Percentiles rank a stretch among this genome's conserved stretches.
Conservation (phyloP, 1,140 invertebrate species). For the Nasonia longicornis region DNA sequence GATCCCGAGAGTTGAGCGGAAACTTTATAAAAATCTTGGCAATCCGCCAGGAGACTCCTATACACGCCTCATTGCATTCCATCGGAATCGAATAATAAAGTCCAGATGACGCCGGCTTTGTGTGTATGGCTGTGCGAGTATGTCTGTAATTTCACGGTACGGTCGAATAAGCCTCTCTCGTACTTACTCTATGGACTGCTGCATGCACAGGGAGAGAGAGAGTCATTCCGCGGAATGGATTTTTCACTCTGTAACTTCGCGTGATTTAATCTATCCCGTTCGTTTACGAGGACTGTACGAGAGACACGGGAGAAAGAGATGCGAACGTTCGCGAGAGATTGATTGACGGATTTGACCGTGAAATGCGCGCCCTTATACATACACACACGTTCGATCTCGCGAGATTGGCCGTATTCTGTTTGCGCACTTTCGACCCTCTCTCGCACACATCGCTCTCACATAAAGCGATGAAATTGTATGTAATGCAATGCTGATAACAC, state of each 20-base stretch:
- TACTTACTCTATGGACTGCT: neutral
- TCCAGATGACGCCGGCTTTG: constrained; percentile 38
- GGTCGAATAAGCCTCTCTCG: constrained; percentile 15
- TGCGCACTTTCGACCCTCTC: no score
- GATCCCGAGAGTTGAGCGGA: constrained; percentile 13
- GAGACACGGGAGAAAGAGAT: neutral
- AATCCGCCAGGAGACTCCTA: neutral
- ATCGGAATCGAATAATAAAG: constrained; percentile 45
- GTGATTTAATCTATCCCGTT: constrained; percentile 15
- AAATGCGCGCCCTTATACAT: neutral
- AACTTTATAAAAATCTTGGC: constrained; percentile 44
- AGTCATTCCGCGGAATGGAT: neutral
- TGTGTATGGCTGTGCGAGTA: neutral
- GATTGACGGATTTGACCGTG: constrained; percentile 10
- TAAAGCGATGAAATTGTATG: no score
- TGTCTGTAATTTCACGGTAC: neutral
- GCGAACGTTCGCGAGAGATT: neutral
- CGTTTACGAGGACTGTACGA: neutral
- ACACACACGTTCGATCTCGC: no score
- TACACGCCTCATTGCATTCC: constrained; percentile 30
- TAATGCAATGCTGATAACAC: no score
- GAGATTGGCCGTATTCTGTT: no score
- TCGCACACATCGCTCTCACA: no score
- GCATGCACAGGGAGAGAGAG: no score
- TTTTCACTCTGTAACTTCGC: constrained; percentile 1